A percentile compares a stretch with the other conserved stretches of the same genome.
These are phyloP conservation scores for Mesorhabditis belari DNA, from an alignment of 2,888 invertebrate genomes.

Conservation along the genomic window DNA sequence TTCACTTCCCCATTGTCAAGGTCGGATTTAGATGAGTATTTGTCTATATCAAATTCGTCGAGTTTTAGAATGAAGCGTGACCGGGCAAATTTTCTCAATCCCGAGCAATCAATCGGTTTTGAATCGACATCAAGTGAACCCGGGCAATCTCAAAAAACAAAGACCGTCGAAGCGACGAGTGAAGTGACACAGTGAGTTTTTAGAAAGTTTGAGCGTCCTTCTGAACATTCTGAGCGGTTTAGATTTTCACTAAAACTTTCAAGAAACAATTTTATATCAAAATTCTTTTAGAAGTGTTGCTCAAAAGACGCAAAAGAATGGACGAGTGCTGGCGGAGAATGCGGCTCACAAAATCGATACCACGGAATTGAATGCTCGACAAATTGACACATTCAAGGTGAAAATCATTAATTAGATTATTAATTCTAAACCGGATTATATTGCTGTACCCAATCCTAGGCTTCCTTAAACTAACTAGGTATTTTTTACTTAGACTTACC, in stretches of 20 bases:
- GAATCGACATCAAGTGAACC: conserved; percentile 1
- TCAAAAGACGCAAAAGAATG: conserved; percentile 42
- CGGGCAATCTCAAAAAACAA: conserved; percentile 36
- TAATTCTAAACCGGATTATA: too few species aligned
- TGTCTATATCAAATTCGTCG: not conserved
- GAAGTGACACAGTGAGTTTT: conserved; percentile 40
- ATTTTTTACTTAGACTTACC: too few species aligned
- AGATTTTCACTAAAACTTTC: not conserved
- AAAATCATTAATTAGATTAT: too few species aligned
- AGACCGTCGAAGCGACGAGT: conserved; percentile 42
- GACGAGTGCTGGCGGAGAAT: conserved; percentile 35
- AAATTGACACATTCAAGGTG: conserved; percentile 40
- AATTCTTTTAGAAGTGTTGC: conserved; percentile 20
- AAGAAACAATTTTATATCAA: not conserved
- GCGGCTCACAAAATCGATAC: conserved; percentile 44
- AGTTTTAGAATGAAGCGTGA: conserved; percentile 6
- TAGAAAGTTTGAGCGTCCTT: not conserved
- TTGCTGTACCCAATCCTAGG: too few species aligned
- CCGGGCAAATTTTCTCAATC: not conserved
- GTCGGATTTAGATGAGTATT: conserved; percentile 7
- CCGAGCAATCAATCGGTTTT: not conserved
- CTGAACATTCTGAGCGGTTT: not conserved
- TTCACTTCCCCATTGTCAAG: conserved; percentile 16
- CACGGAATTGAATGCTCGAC: conserved; percentile 37
- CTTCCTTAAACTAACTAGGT: too few species aligned